Conservation (phyloP, 2,113 vertebrate species). For the Cynocephalus volans region DNA sequence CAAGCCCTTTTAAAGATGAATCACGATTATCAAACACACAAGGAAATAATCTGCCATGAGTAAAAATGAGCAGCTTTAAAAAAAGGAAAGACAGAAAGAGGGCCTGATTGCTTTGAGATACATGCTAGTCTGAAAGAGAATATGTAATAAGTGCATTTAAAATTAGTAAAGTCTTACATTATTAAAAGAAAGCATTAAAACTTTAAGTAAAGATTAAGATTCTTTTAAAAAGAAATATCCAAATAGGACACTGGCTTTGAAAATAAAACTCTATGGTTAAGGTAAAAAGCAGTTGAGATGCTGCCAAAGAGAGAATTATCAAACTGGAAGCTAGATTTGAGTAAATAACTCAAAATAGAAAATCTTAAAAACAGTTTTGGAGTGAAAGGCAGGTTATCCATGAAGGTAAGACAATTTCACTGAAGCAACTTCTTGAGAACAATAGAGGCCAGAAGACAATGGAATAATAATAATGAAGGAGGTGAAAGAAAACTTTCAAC, state of each 20-base stretch:
- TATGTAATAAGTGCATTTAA: neutral
- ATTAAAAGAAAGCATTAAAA: neutral
- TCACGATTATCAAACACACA: neutral
- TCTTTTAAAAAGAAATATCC: neutral
- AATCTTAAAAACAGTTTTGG: neutral
- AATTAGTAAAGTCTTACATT: conserved; percentile 12
- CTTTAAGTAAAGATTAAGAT: conserved; percentile 6
- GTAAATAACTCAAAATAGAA: neutral
- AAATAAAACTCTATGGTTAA: neutral
- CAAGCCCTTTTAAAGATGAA: neutral
- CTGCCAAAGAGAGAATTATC: neutral
- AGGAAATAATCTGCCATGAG: neutral
- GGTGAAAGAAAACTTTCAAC: neutral
- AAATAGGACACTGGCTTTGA: neutral
- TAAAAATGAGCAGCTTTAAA: neutral
- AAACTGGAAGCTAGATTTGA: neutral
- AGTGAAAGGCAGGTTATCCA: neutral
- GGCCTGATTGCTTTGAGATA: neutral
- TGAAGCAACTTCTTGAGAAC: neutral
- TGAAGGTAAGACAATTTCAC: neutral
- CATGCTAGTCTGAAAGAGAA: neutral
- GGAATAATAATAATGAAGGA: neutral
- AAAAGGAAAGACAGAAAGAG: neutral
- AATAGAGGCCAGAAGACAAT: neutral
- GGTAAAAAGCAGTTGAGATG: conserved; percentile 21